phyloP scores from a whole-genome alignment of 2,797 vertebrate species.

The Hylomyscus alleni region DNA sequence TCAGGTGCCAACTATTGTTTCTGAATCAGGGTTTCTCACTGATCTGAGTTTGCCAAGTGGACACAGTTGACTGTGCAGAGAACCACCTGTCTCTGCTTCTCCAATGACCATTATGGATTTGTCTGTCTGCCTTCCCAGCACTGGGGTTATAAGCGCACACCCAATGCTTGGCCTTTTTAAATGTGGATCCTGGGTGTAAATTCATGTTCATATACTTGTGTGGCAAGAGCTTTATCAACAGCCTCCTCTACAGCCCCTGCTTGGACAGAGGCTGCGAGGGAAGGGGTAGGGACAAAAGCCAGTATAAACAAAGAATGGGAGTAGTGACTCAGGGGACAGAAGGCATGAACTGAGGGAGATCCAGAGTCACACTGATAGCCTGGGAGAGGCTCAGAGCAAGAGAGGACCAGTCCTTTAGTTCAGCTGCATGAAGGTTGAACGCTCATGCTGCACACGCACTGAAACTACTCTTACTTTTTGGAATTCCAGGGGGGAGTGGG shows the following conservation, averaged over 20 bases:
- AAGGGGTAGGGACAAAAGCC: not conserved
- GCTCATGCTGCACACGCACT: too few relatives aligned
- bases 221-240: not conserved
- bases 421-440: too few relatives aligned
- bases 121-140: not conserved
- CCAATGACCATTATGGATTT: not conserved
- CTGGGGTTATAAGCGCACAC: not conserved
- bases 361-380: too few relatives aligned
- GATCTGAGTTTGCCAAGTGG: not conserved
- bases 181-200: not conserved
- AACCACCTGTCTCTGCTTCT: too few relatives aligned
- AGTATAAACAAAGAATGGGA: not conserved
- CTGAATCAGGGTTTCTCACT: not conserved
- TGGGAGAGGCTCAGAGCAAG: not conserved
- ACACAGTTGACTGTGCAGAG: not conserved
- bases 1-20: not conserved
- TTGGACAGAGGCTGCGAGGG: accelerated
- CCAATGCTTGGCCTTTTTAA: not conserved
- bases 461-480: not conserved
- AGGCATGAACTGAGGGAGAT: not conserved
- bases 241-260: too few relatives aligned
- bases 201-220: not conserved
- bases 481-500: not conserved
- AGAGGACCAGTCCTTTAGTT: not conserved
- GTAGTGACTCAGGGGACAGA: not conserved